Evolutionary conservation across 2,888 invertebrate species (phyloP).

Genomic region (Torymus texanus): DNA sequence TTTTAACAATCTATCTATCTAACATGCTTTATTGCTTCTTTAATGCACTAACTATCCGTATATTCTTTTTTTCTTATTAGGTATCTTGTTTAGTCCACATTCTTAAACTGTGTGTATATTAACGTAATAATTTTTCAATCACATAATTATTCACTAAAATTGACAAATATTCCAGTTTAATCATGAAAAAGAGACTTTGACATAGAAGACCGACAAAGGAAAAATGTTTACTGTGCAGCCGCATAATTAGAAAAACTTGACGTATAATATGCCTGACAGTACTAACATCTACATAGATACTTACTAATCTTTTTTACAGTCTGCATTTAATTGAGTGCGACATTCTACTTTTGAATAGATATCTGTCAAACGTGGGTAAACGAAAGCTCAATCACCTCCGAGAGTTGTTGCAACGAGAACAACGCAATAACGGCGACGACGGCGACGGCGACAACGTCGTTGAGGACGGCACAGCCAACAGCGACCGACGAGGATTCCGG

Average conservation of each 20-base stretch:
- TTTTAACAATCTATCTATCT: too few relatives aligned
- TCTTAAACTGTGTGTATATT: too few relatives aligned
- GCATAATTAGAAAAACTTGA: conserved; percentile 13
- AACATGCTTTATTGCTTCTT: too few relatives aligned
- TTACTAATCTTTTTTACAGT: conserved; percentile 55
- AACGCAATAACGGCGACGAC: conserved; percentile 2
- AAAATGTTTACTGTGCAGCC: conserved; percentile 29
- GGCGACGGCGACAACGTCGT: conserved; percentile 34
- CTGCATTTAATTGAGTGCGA: conserved; percentile 55
- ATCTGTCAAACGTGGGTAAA: conserved; percentile 45
- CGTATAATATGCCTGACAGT: conserved; percentile 5
- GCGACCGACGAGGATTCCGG: conserved; percentile 67
- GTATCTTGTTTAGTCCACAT: too few relatives aligned
- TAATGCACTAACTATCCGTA: too few relatives aligned
- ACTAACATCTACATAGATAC: conserved; percentile 47
- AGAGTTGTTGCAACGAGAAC: conserved; percentile 41
- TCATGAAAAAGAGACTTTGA: too few relatives aligned
- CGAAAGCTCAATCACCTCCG: conserved; percentile 48
- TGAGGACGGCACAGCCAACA: conserved; percentile 8
- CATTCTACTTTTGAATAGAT: conserved; percentile 57
- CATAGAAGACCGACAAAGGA: not conserved
- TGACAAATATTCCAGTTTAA: too few relatives aligned
- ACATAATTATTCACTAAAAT: too few relatives aligned
- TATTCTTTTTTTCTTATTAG: too few relatives aligned
- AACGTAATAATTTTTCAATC: too few relatives aligned